A percentile compares a stretch with the other conserved stretches of the same genome.
phyloP scores from a whole-genome alignment of 35 echinoderm and acorn worm species.

The Ptychodera flava region DNA sequence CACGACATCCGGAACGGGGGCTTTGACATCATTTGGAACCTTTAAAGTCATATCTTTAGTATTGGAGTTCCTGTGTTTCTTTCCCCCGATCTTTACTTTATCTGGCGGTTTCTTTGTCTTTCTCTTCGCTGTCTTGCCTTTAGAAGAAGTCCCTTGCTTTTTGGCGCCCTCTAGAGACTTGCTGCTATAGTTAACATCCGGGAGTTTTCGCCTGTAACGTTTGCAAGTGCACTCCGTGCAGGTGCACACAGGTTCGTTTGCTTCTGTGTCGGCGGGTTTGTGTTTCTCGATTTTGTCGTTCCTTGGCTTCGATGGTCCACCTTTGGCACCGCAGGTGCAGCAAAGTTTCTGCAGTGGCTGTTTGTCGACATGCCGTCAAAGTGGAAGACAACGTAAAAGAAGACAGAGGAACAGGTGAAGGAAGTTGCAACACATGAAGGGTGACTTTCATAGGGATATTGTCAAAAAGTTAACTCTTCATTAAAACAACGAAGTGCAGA shows the following conservation, averaged over 20 bases:
- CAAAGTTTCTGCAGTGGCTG: neutral
- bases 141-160: neutral
- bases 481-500: too few species aligned
- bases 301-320: neutral
- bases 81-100: neutral
- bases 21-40: neutral
- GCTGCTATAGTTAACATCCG: too few species aligned
- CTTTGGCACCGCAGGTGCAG: neutral
- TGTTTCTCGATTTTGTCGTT: neutral
- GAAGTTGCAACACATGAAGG: too few species aligned
- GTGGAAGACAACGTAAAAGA: too few species aligned
- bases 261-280: neutral
- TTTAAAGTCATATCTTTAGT: neutral
- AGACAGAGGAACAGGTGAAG: too few species aligned
- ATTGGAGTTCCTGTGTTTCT: neutral
- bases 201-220: neutral
- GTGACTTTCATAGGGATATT: too few species aligned
- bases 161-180: neutral
- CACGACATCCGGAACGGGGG: neutral
- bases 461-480: too few species aligned
- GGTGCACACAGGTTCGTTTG: neutral
- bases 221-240: neutral
- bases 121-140: neutral
- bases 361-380: too few species aligned
- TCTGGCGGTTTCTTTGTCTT: neutral